Evolutionary conservation across 2,888 invertebrate genomes (phyloP), one percentile per base, ranked within the genome.

Genomic region (Oegoconia quadripuncta): DNA sequence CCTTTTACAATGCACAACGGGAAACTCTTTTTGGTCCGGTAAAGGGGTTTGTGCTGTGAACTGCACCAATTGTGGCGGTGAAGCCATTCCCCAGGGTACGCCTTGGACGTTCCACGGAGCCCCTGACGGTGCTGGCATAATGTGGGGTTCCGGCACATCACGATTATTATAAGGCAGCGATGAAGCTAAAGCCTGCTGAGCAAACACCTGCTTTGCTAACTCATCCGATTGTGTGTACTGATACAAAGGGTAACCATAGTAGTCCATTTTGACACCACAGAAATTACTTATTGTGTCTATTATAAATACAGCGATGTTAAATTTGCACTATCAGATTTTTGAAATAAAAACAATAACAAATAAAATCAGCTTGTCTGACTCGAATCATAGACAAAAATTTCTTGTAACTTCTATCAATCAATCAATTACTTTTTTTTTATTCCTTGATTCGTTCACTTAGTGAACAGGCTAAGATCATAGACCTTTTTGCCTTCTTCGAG

Each of bases 81-180:
- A 69, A 1, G 68, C 61, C 53, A 82, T 64, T 8, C 89, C 84
- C 90, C 90, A 90, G 0, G 89, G 69, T 49, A 90, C 62, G 7
- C 80, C 77, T 41, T 90, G 84, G 3, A 88, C 71, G 49, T 87
- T 89, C 90, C 90, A 90, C 0, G 88, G 87, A 1, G 66, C 44
- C n/a, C 77, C 78, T 3, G 83, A 68, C 7, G 88, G 87, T 11
- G 58, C 71, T 3, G 86, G 86, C 79, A 88, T 80, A 8, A 50
- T 54, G 43, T 80, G 82, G 0, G 73, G 59, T 33, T 68, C 75
- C 16, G 65, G 54, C 16, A 65, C 49, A 6, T 44, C 59, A 16
- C 64, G 65, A 40, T 63, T 6, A 14, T 3, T 59, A 42, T 55
- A 72, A 0, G 72, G 64, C 16, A 60, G 41, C 1, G 69, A 50